Base-by-base conservation (phyloP, 2,888 invertebrate species). In the Griposia aprilina region DNA sequence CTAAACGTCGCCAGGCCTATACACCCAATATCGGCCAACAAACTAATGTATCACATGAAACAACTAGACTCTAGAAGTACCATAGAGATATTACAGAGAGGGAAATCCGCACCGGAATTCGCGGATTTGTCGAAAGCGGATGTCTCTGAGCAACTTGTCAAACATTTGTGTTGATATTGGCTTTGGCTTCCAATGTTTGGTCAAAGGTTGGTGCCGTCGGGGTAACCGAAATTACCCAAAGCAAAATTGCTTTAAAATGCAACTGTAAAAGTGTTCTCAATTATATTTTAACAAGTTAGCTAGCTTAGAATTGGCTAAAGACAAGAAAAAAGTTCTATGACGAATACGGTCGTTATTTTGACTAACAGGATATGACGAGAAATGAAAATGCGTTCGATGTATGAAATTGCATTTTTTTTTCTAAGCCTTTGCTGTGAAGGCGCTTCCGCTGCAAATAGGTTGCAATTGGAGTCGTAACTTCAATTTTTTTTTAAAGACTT, bases 81-180 rank as follows among this genome's bases (percentile, higher is more conserved):
- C 0, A 95, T 96, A 76, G 96, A 96, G 86, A 96, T 96, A 55
- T 65, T 96, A 26, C 96, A 96, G 71, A 80, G 96, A 2, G 96
- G 96, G 0, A 94, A 95, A 73, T 90, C 94, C 0, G 94, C 94
- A 0, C 93, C 94, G 0, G 96, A 96, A 45, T 95, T 95, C 77
- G 94, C 93, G 0, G 96, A 96, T 76, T 67, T 96, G 20, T 92
- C 95, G 0, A 96, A 96, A 80, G 90, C 87, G 0, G 96, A 97
- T 17, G 92, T 96, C 0, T 89, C 93, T 0, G 95, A 94, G 72
- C 94, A 93, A 74, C 85, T 97, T 65, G 79, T 94, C 48, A 95
- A 94, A 81, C 92, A 96, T 90, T 85, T 97, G 84, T 97, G 96
- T 92, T 96, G 95, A 95, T 93, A 77, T 82, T 76, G 75, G 70